These are phyloP conservation scores for Drosophila repleta DNA, from an alignment of 1,140 invertebrate species.

Conservation along the genomic window DNA sequence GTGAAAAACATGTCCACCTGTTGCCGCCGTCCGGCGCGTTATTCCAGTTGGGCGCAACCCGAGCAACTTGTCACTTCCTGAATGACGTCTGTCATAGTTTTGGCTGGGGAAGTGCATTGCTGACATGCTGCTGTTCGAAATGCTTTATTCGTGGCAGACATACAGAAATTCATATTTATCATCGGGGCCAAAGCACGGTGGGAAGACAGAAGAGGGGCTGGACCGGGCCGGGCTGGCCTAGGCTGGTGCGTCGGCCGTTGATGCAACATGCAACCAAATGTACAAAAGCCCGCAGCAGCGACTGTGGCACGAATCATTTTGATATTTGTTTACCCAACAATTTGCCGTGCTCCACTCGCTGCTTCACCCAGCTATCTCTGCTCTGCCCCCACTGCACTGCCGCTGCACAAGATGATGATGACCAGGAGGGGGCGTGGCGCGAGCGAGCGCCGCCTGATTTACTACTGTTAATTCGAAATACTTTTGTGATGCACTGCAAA, in stretches of 20 bases:
- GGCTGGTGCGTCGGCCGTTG: neutral
- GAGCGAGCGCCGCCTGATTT: slow-evolving; percentile 52
- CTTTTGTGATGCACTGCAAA: slow-evolving; percentile 63
- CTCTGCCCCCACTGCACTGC: slow-evolving; percentile 3
- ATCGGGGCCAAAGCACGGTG: slow-evolving; percentile 4
- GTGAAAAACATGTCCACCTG: slow-evolving; percentile 2
- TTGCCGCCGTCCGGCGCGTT: slow-evolving; percentile 12
- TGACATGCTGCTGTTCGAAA: slow-evolving; percentile 20
- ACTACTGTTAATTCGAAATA: slow-evolving; percentile 68
- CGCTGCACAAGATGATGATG: slow-evolving; percentile 3
- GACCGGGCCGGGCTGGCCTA: neutral
- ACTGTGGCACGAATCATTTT: slow-evolving; percentile 57
- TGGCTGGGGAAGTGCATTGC: slow-evolving; percentile 36
- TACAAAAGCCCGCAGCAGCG: slow-evolving; percentile 35
- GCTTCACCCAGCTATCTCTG: neutral
- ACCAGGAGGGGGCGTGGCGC: neutral
- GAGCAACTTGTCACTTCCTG: slow-evolving; percentile 24
- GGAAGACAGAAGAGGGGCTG: neutral
- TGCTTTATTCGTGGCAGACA: slow-evolving; percentile 23
- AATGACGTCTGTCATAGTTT: slow-evolving; percentile 34
- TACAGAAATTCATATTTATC: slow-evolving; percentile 56
- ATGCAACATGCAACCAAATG: slow-evolving; percentile 40
- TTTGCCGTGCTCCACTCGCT: slow-evolving; percentile 21
- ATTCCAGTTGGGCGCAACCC: neutral
- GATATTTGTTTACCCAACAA: slow-evolving; percentile 74